Percentiles rank a stretch among this genome's conserved stretches.
phyloP scores from a whole-genome alignment of 2,888 invertebrate species.

The Drosophila setosimentum region DNA sequence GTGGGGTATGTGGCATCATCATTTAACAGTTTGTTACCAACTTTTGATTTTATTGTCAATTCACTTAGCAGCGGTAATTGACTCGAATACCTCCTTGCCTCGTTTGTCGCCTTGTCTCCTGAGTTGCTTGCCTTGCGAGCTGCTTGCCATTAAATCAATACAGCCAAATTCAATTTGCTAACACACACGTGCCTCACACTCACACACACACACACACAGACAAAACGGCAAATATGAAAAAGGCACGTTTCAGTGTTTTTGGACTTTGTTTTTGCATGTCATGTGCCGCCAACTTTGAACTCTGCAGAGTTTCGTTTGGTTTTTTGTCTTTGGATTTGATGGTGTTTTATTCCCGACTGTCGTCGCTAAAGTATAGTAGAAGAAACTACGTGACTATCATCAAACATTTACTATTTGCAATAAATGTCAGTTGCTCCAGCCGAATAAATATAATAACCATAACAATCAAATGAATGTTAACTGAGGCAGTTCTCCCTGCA shows the following conservation, averaged over 20 bases:
- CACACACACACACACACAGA: slow-evolving; percentile 14
- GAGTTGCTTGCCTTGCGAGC: slow-evolving; percentile 1
- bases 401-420: slow-evolving; percentile 65
- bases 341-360: slow-evolving; percentile 29
- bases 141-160: slow-evolving; percentile 61
- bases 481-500: slow-evolving; percentile 5
- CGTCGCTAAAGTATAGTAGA: slow-evolving; percentile 39
- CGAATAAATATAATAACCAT: slow-evolving; percentile 54
- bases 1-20: slow-evolving; percentile 21
- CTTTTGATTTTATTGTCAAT: slow-evolving; percentile 61
- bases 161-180: slow-evolving; percentile 71
- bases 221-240: slow-evolving; percentile 69
- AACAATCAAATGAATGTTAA: slow-evolving; percentile 58
- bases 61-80: slow-evolving; percentile 77
- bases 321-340: slow-evolving; percentile 5
- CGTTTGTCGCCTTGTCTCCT: neutral
- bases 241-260: slow-evolving; percentile 78
- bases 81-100: slow-evolving; percentile 59
- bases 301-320: slow-evolving; percentile 32
- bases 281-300: slow-evolving; percentile 71
- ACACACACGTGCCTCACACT: slow-evolving; percentile 24
- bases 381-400: slow-evolving; percentile 74
- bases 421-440: slow-evolving; percentile 59
- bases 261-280: slow-evolving; percentile 79
- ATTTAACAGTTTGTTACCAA: slow-evolving; percentile 46